Conservation (phyloP, 2,888 invertebrate genomes). For the Papilio protenor region DNA sequence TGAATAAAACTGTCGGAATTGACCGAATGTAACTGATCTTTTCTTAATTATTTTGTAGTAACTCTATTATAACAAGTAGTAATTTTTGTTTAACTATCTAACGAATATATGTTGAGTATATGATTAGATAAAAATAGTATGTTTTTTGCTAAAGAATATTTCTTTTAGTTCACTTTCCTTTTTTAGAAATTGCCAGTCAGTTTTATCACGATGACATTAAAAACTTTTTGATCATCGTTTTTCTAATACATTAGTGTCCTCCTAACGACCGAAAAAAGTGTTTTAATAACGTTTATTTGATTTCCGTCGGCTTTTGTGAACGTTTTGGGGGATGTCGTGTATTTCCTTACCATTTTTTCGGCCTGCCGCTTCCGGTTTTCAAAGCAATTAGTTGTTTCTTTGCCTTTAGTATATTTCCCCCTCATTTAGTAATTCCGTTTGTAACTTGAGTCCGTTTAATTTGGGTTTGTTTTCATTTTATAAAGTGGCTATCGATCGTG, state of each 20-base stretch:
- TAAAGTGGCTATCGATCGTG: background rate
- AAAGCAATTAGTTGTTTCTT: constrained; percentile 64
- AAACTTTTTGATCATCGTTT: constrained; percentile 2
- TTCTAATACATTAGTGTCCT: constrained; percentile 6
- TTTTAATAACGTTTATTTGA: constrained; percentile 50
- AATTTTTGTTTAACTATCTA: too few relatives aligned
- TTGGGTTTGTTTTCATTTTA: constrained; percentile 12
- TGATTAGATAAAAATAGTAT: too few relatives aligned
- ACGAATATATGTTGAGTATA: too few relatives aligned
- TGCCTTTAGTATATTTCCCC: constrained; percentile 53
- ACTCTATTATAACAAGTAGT: too few relatives aligned
- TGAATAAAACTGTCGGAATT: too few relatives aligned
- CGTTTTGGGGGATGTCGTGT: constrained; percentile 53
- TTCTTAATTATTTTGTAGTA: too few relatives aligned
- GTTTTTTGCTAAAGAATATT: background rate
- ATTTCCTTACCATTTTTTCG: constrained; percentile 64
- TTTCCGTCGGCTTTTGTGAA: constrained; percentile 53
- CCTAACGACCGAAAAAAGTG: constrained; percentile 26
- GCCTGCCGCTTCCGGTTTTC: constrained; percentile 64
- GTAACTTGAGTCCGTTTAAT: constrained; percentile 30
- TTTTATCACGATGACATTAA: background rate
- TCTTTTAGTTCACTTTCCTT: background rate
- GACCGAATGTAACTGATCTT: too few relatives aligned
- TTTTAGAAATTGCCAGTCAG: constrained; percentile 11
- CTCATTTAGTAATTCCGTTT: constrained; percentile 42